Base-by-base conservation (phyloP, 2,797 vertebrate species). In the Chrosomus eos region DNA sequence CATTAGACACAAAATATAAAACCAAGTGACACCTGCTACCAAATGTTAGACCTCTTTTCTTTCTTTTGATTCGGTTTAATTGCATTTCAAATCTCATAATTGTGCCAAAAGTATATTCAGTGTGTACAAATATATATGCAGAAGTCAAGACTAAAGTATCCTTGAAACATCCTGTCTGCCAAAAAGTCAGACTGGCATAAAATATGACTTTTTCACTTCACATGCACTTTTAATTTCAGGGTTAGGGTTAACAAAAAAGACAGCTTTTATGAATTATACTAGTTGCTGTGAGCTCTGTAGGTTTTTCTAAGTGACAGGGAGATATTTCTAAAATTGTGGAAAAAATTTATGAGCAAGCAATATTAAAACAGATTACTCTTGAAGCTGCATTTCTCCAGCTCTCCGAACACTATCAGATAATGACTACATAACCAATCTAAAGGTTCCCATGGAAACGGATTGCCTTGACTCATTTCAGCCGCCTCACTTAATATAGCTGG, bases 341-440 rank as follows among this genome's bases (percentile, higher is more conserved):
- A 78, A 33, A 8, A 33, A 71, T 58, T 82, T 72, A 21, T 60
- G 67, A 18, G 55, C 26, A 78, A 43, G 71, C 21, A 0, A 62
- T 82, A 55, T 71, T 79, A 53, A 70, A 79, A 71, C 55, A 13
- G n/a, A 71, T 51, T 6, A 79, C 73, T 71, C 64, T 19, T 72
- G 48, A 28, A 48, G 60, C 64, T 51, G 21, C 5, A 70, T 60
- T 60, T 81, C 64, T 60, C 51, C 51, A 51, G 16, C 28, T 76
- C 80, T 70, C 58, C 23, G 72, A 74, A 64, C 21, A 64, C 70
- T 82, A 51, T 82, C 81, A 82, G 58, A 66, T 84, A 78, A 84
- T 79, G 64, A 55, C 83, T 70, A 38, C 66, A 84, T 13, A 51
- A 74, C 68, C 81, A 82, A 66, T 75, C 40, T 55, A 66, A 86